Percentiles rank a stretch among this genome's conserved stretches.
Evolutionary conservation across 2,888 invertebrate genomes (phyloP).

Genomic region (Tillus elongatus): DNA sequence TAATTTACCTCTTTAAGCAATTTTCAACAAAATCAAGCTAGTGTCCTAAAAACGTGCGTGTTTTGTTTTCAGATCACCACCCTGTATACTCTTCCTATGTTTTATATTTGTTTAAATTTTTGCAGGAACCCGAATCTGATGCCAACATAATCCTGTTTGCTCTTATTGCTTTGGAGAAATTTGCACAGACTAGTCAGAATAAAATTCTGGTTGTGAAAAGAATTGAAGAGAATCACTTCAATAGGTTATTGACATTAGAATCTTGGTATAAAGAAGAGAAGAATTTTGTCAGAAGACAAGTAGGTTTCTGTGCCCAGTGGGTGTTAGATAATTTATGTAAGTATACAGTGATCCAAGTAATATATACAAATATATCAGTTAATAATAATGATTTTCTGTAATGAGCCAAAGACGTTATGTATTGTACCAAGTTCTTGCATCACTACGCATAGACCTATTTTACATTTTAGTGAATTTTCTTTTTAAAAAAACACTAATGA

Average conservation of each 20-base stretch:
- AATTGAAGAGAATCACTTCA: conserved; percentile 49
- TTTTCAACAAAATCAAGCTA: no score
- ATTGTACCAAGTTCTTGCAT: no score
- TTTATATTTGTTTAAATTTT: conserved; percentile 18
- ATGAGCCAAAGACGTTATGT: no score
- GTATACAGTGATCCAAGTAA: no score
- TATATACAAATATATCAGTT: no score
- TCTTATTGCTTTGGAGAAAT: conserved; percentile 84
- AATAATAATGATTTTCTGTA: no score
- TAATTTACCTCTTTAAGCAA: no score
- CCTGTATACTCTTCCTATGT: conserved; percentile 7
- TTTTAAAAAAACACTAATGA: no score
- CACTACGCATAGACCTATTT: no score
- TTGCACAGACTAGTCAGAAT: conserved; percentile 87
- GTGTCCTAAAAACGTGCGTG: no score
- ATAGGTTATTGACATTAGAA: conserved; percentile 66
- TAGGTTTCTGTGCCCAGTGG: conserved; percentile 91
- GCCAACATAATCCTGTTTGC: conserved; percentile 75
- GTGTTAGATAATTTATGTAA: conserved; percentile 84
- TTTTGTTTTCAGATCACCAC: no score
- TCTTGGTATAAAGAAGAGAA: conserved; percentile 50
- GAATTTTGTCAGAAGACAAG: conserved; percentile 67
- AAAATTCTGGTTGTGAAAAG: conserved; percentile 66
- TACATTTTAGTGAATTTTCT: no score
- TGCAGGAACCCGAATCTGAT: conserved; percentile 52